Evolutionary conservation across 2,113 vertebrate genomes (phyloP).

Genomic region (Brienomyrus longianalis): DNA sequence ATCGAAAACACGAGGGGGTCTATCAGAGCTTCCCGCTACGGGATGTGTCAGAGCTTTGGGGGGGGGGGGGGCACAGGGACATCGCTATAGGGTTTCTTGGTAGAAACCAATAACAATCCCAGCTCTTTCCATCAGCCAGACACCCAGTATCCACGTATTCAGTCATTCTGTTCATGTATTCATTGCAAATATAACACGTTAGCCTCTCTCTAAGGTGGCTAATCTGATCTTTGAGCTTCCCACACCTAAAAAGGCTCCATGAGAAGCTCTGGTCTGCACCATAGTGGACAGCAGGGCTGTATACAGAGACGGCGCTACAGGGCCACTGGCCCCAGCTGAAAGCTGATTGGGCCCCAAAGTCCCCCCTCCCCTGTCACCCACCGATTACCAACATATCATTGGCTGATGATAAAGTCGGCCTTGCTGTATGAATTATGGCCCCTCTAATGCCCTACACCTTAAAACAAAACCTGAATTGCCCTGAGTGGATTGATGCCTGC

Average conservation of each 20-base stretch:
- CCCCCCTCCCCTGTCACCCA: not conserved
- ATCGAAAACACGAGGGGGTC: not conserved
- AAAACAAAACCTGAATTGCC: not conserved
- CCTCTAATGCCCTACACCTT: not conserved
- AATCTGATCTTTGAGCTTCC: not conserved
- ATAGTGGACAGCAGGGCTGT: not conserved
- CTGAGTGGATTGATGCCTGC: not conserved
- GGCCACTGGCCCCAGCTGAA: not conserved
- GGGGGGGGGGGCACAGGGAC: not conserved
- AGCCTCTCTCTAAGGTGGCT: not conserved
- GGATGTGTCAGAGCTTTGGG: not conserved
- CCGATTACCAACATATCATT: not conserved
- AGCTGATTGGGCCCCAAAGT: not conserved
- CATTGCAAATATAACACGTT: not conserved
- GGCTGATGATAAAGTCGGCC: not conserved
- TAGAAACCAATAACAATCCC: not conserved
- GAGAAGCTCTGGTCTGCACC: not conserved
- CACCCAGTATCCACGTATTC: not conserved
- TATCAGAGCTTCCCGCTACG: not conserved
- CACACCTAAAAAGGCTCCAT: not conserved
- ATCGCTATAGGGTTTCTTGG: not conserved
- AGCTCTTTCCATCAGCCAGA: not conserved
- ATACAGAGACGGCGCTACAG: not conserved
- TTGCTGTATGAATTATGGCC: not conserved
- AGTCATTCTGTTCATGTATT: not conserved